phyloP scores from a whole-genome alignment of 2,888 invertebrate species.

The Piscicola geometra region DNA sequence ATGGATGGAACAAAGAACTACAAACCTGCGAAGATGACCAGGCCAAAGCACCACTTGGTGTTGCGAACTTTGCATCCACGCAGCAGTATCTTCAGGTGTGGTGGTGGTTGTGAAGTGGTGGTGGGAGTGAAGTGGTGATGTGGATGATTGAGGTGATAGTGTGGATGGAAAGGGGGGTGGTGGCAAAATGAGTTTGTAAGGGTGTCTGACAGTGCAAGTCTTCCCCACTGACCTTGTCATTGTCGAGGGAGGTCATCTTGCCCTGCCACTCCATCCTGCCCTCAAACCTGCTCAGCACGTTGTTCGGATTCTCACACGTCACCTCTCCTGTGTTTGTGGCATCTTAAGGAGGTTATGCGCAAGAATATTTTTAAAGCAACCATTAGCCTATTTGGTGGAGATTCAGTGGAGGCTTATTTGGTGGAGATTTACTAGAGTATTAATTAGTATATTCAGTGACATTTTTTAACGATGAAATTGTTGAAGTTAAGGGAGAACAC shows the following conservation, averaged over 20 bases:
- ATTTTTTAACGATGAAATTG: no score
- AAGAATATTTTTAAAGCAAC: neutral
- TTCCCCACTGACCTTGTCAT: slow-evolving; percentile 83
- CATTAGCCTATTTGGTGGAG: neutral
- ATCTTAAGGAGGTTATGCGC: neutral
- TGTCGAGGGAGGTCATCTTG: slow-evolving; percentile 76
- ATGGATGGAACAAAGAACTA: no score
- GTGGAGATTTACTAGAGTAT: no score
- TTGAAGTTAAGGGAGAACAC: no score
- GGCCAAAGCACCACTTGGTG: slow-evolving; percentile 59
- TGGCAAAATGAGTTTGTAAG: no score
- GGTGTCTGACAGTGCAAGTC: no score
- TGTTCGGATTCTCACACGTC: slow-evolving; percentile 94
- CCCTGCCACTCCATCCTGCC: slow-evolving; percentile 70
- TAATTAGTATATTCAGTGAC: no score
- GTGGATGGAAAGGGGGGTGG: no score
- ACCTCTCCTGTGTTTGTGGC: slow-evolving; percentile 68
- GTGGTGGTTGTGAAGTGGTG: neutral
- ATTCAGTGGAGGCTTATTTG: no score
- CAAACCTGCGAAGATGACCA: slow-evolving; percentile 78
- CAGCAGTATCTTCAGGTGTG: slow-evolving; percentile 63
- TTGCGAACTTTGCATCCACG: slow-evolving; percentile 89
- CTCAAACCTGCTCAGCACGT: slow-evolving; percentile 94
- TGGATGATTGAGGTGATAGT: no score
- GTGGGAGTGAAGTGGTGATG: neutral